Conservation (phyloP, 2,797 vertebrate genomes). For the Enoplosus armatus region DNA sequence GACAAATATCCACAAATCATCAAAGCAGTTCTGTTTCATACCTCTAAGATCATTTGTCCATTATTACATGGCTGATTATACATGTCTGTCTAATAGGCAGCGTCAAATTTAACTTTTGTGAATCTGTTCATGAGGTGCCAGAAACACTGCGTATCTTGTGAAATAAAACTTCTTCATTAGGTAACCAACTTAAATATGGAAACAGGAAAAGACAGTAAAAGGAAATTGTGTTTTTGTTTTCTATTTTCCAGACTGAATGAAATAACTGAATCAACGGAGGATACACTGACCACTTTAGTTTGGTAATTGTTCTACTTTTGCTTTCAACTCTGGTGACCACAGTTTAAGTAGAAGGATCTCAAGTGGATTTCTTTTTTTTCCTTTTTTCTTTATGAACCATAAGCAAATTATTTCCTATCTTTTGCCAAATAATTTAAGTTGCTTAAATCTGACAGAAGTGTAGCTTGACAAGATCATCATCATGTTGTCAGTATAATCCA, state of each 20-base stretch:
- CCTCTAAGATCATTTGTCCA: not conserved
- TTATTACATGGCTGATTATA: not conserved
- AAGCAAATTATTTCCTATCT: not conserved
- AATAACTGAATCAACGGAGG: not conserved
- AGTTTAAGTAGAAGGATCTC: not conserved
- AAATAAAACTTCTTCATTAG: not conserved
- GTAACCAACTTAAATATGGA: not conserved
- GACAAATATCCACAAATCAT: not conserved
- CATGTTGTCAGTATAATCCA: not conserved
- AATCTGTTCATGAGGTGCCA: not conserved
- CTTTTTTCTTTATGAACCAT: too few relatives aligned
- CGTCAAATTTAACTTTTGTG: not conserved
- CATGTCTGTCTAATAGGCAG: not conserved
- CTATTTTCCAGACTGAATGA: not conserved
- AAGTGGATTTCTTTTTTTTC: too few relatives aligned
- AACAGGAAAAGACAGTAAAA: not conserved
- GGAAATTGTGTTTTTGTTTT: not conserved
- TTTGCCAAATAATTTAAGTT: not conserved
- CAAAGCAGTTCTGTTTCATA: conserved; percentile 1
- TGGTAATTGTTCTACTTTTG: not conserved
- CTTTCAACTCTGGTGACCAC: not conserved
- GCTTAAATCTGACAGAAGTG: not conserved
- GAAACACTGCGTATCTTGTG: not conserved
- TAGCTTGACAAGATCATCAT: too few relatives aligned
- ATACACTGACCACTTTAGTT: not conserved